Evolutionary conservation across 2,888 invertebrate species (phyloP).

Genomic region (Ormyrus labotus): DNA sequence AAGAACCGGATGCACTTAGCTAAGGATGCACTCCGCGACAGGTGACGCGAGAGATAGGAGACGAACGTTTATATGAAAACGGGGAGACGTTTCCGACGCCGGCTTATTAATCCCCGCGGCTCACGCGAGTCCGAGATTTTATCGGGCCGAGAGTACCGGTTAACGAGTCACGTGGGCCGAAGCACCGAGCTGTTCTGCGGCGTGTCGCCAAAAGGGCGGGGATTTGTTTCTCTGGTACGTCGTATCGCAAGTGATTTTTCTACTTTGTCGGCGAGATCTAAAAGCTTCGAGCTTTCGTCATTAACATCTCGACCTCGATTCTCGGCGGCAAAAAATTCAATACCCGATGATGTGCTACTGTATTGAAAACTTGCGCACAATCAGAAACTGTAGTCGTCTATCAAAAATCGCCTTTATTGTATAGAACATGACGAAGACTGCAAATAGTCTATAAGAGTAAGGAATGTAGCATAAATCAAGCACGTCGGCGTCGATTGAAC

Average conservation of each 20-base stretch:
- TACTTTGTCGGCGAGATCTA: too few species aligned
- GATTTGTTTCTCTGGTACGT: too few species aligned
- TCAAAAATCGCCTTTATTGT: neutral
- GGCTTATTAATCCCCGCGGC: conserved; percentile 7
- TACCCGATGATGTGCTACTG: too few species aligned
- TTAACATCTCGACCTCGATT: conserved; percentile 19
- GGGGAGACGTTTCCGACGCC: neutral
- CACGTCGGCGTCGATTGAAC: conserved; percentile 17
- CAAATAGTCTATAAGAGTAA: too few species aligned
- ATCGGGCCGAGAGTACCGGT: neutral
- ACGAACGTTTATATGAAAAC: too few species aligned
- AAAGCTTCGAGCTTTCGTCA: neutral
- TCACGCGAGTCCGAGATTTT: too few species aligned
- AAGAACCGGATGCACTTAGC: conserved; percentile 3
- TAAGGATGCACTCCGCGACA: conserved; percentile 3
- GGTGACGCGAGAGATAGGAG: conserved; percentile 9
- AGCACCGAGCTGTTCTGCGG: too few species aligned
- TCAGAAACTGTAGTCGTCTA: neutral
- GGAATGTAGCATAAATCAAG: conserved; percentile 16
- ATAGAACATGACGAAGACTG: neutral
- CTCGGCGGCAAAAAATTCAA: neutral
- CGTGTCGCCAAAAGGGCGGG: too few species aligned
- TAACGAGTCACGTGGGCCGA: neutral
- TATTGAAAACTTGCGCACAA: neutral
- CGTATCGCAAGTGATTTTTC: too few species aligned